A percentile compares a stretch with the other conserved stretches of the same genome.
These are phyloP conservation scores for Rhagoletis pomonella DNA, from an alignment of 1,140 invertebrate species.

Conservation along the genomic window DNA sequence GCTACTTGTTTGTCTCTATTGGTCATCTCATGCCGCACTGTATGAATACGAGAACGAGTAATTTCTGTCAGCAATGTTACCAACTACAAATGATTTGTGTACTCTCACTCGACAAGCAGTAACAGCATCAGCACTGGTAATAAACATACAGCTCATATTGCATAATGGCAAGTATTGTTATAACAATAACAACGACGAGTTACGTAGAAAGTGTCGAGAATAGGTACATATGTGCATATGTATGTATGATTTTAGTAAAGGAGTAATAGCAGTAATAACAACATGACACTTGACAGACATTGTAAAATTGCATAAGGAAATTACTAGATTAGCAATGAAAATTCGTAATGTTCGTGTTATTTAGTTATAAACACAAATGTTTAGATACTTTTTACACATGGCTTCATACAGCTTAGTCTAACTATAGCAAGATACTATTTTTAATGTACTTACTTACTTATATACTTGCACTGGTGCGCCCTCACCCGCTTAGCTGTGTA, in stretches of 20 bases:
- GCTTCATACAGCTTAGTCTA: too few species aligned
- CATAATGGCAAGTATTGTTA: constrained; percentile 1
- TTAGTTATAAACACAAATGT: background rate
- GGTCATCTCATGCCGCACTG: background rate
- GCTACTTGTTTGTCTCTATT: background rate
- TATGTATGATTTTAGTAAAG: background rate
- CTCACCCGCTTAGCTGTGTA: too few species aligned
- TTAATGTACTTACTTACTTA: too few species aligned
- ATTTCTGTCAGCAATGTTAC: constrained; percentile 36
- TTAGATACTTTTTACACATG: background rate
- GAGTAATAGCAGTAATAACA: background rate
- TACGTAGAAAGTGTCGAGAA: background rate
- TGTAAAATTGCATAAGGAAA: constrained; percentile 5
- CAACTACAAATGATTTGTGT: constrained; percentile 38
- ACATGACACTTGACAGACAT: constrained; percentile 25
- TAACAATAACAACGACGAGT: background rate
- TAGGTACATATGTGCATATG: too few species aligned
- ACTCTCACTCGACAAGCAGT: background rate
- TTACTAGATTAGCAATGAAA: constrained; percentile 2
- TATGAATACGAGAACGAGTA: constrained; percentile 35
- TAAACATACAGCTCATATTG: constrained; percentile 30
- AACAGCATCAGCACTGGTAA: too few species aligned
- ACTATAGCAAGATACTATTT: too few species aligned
- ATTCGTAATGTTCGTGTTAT: background rate
- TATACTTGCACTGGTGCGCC: too few species aligned